phyloP scores from a whole-genome alignment of 1,140 invertebrate species.

The Uloborus diversus region DNA sequence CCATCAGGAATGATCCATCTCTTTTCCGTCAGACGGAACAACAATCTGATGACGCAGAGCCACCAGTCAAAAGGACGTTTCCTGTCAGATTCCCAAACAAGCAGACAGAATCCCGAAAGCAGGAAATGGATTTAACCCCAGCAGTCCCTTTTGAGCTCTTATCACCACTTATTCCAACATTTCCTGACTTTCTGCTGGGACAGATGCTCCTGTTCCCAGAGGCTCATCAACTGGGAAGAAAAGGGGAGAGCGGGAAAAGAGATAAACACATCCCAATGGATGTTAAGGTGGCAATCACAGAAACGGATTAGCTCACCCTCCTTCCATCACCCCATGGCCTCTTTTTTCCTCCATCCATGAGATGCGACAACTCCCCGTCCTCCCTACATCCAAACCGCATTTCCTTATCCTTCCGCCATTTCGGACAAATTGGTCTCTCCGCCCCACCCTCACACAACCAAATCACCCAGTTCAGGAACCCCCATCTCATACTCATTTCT shows the following conservation, averaged over 20 bases:
- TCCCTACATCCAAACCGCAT: background rate
- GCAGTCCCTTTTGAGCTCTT: background rate
- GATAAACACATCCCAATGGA: background rate
- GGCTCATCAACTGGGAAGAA: background rate
- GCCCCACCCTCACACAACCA: background rate
- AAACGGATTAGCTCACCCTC: conserved; percentile 21
- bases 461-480: background rate
- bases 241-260: background rate
- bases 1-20: background rate
- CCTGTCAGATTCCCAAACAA: background rate
- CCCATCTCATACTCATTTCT: background rate
- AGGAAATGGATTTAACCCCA: background rate
- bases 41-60: background rate
- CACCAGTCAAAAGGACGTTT: background rate
- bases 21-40: too few species aligned
- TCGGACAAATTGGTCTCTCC: conserved; percentile 17
- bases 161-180: background rate
- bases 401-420: conserved; percentile 9
- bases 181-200: background rate
- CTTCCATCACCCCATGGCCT: background rate
- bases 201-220: background rate
- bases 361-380: background rate
- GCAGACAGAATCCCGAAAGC: background rate
- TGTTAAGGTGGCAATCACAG: background rate
- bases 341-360: background rate